These are phyloP conservation scores for Ernsta delagoae DNA, from an alignment of 2,888 invertebrate species.

Conservation along the genomic window DNA sequence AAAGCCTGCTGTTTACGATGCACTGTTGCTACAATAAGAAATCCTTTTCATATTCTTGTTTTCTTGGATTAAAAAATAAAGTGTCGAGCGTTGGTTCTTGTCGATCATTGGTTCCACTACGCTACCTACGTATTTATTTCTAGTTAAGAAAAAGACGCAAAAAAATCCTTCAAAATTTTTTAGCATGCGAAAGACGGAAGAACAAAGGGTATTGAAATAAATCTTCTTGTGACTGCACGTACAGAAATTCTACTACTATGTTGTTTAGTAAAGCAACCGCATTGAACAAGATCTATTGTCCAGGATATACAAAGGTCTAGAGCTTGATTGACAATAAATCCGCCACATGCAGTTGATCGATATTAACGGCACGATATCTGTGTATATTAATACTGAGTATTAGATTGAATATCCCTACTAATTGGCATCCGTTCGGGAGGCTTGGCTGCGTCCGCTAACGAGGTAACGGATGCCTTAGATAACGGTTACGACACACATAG, in stretches of 20 bases:
- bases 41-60: too few species aligned
- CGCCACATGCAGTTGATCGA: conserved; percentile 15
- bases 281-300: not conserved
- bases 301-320: not conserved
- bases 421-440: conserved; percentile 23
- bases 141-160: too few species aligned
- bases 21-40: too few species aligned
- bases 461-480: conserved; percentile 29
- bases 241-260: not conserved
- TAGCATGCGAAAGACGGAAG: too few species aligned
- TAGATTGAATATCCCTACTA: conserved; percentile 28
- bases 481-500: conserved; percentile 17
- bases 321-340: conserved; percentile 25
- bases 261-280: not conserved
- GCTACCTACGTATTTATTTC: too few species aligned
- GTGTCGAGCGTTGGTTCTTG: too few species aligned
- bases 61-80: too few species aligned
- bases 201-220: too few species aligned
- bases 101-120: too few species aligned
- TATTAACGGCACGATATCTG: conserved; percentile 16
- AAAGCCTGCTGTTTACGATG: too few species aligned
- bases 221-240: not conserved
- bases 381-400: conserved; percentile 21
- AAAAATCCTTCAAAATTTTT: too few species aligned
- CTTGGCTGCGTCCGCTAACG: conserved; percentile 19